Percentiles rank a stretch among this genome's conserved stretches.
phyloP scores from a whole-genome alignment of 2,888 invertebrate species.

The Torymus tubicola region DNA sequence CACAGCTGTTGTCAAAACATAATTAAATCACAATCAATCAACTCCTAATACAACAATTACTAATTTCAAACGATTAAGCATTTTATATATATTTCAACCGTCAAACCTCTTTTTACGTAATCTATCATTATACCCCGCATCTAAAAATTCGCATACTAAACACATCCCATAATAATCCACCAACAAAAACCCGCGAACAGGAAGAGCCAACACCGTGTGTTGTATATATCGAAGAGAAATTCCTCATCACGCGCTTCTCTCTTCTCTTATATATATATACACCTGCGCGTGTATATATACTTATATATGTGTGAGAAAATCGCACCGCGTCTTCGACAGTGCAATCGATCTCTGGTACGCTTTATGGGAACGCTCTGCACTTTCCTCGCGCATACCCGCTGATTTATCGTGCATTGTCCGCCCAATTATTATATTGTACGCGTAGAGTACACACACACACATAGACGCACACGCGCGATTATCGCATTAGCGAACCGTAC shows the following conservation, averaged over 20 bases:
- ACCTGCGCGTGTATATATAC: too few relatives aligned
- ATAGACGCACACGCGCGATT: background rate
- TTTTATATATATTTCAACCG: too few relatives aligned
- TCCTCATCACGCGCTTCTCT: slow-evolving; percentile 4
- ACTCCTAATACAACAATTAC: too few relatives aligned
- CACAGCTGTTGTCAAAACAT: too few relatives aligned
- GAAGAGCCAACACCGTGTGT: background rate
- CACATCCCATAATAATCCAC: too few relatives aligned
- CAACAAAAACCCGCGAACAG: background rate
- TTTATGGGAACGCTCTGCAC: slow-evolving; percentile 49
- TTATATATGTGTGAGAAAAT: slow-evolving; percentile 31
- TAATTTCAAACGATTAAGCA: too few relatives aligned
- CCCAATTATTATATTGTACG: slow-evolving; percentile 35
- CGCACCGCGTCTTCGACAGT: slow-evolving; percentile 17
- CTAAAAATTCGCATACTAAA: too few relatives aligned
- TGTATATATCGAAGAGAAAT: slow-evolving; percentile 1
- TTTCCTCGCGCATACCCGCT: slow-evolving; percentile 48
- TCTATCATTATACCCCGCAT: too few relatives aligned
- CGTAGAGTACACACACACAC: background rate
- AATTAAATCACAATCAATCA: too few relatives aligned
- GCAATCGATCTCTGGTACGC: slow-evolving; percentile 26
- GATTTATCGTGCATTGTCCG: slow-evolving; percentile 46
- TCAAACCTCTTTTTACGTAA: too few relatives aligned
- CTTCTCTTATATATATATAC: too few relatives aligned
- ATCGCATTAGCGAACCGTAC: slow-evolving; percentile 17